A percentile compares a stretch with the other conserved stretches of the same genome.
phyloP scores from a whole-genome alignment of 1,140 invertebrate species.

The Berghia stephanieae region DNA sequence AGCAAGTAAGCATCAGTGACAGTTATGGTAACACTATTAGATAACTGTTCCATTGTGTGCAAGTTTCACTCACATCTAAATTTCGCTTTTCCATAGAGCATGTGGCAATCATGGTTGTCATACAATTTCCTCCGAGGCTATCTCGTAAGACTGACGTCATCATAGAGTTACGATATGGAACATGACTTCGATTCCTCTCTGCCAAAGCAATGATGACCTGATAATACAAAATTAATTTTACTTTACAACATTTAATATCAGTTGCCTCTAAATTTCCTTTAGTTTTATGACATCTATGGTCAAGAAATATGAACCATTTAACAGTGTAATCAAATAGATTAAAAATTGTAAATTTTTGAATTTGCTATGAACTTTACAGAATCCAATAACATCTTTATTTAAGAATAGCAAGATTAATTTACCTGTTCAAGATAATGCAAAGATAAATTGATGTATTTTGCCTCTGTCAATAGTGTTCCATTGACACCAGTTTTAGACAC shows the following conservation, averaged over 20 bases:
- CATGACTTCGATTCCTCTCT: constrained; percentile 71
- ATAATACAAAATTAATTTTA: no score
- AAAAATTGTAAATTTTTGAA: background rate
- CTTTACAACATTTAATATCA: no score
- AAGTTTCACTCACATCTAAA: constrained; percentile 67
- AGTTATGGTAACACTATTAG: no score
- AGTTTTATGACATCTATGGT: no score
- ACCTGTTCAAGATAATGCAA: constrained; percentile 78
- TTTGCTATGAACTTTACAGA: no score
- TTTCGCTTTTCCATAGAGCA: constrained; percentile 71
- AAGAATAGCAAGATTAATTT: constrained; percentile 13
- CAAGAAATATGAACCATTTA: no score
- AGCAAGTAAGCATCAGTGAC: no score
- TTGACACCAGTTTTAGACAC: constrained; percentile 67
- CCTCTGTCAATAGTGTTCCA: constrained; percentile 72
- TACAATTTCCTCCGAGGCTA: constrained; percentile 75
- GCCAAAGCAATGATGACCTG: constrained; percentile 73
- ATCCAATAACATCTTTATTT: background rate
- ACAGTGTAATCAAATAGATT: background rate
- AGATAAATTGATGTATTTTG: constrained; percentile 76
- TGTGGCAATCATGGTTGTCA: constrained; percentile 76
- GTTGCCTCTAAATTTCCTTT: no score
- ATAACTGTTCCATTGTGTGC: background rate
- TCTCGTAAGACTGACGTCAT: constrained; percentile 74
- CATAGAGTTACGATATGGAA: constrained; percentile 76